Percentiles rank a stretch among this genome's conserved stretches.
Conservation (phyloP, 1,140 invertebrate genomes). For the Homalodisca vitripennis region DNA sequence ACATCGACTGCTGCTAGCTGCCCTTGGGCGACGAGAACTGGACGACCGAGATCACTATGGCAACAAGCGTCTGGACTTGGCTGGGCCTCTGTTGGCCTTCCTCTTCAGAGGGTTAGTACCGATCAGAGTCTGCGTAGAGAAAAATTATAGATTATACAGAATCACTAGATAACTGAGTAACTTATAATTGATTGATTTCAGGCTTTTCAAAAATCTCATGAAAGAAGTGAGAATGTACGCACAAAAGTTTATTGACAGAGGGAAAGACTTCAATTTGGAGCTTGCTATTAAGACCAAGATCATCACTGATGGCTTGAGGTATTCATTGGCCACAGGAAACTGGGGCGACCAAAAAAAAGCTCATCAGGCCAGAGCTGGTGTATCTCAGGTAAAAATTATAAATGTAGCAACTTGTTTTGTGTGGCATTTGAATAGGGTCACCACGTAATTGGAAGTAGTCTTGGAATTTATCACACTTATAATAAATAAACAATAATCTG, state of each 20-base stretch:
- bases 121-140: slow-evolving; percentile 13
- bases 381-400: slow-evolving; percentile 72
- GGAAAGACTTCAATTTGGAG: slow-evolving; percentile 97
- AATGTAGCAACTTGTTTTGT: too few relatives aligned
- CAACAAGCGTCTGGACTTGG: slow-evolving; percentile 96
- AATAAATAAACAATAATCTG: slow-evolving; percentile 7
- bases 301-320: slow-evolving; percentile 96
- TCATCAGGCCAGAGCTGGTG: slow-evolving; percentile 93
- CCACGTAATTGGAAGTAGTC: too few relatives aligned
- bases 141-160: not conserved
- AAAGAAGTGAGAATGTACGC: slow-evolving; percentile 98
- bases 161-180: not conserved
- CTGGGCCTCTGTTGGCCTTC: slow-evolving; percentile 94
- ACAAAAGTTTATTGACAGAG: slow-evolving; percentile 97
- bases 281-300: slow-evolving; percentile 96
- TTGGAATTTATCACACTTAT: too few relatives aligned
- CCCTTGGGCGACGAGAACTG: slow-evolving; percentile 91
- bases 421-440: too few relatives aligned
- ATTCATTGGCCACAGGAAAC: slow-evolving; percentile 97
- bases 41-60: slow-evolving; percentile 99
- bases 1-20: slow-evolving; percentile 88
- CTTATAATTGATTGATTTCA: slow-evolving; percentile 40
- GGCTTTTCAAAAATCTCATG: slow-evolving; percentile 87
- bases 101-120: slow-evolving; percentile 76
- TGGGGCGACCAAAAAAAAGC: slow-evolving; percentile 99